Evolutionary conservation across 92 coral and sea anemone genomes (phyloP), one percentile per base, ranked within the genome.

Genomic region (Zoanthus gigantus): DNA sequence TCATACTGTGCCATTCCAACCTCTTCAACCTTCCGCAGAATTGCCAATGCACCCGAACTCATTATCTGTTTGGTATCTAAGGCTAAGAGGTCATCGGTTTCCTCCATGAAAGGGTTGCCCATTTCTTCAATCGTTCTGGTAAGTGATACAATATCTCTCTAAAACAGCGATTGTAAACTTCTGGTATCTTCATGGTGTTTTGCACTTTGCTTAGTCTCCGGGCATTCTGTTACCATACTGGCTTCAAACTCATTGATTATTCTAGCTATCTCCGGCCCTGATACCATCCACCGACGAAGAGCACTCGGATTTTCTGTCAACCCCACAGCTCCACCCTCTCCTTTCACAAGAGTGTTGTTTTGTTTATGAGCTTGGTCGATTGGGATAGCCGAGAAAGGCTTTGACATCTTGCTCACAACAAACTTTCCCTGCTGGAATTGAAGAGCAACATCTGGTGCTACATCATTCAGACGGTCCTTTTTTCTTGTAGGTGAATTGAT

Each of bases 1-100:
- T 67, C 77, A 57, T 44, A 92, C 86, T 90, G 92, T 56, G 88
- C 86, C 60, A 74, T 46, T 15, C 93, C 93, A 53, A 86, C 58
- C 56, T 53, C 63, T 72, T 87, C 88, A 5, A 90, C 77, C 29
- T 45, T 82, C n/a, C 85, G 56, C 11, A 94, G 84, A 14, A 86
- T 89, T 9, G 57, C 47, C 16, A 78, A 82, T 9, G 88, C 87
- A 2, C 60, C 69, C 47, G 77, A 72, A 72, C 52, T 34, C 48
- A 72, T 30, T 44, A 44, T 17, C 7, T 72, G 47, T 34, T 44
- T 32, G 50, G 46, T 72, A 16, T 72, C 50, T 6, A 72, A 42
- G 16, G 34, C 77, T 32, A 72, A 30, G 18, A 72, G 29, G 42
- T 30, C 74, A 13, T 28, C 74, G 28, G 37, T 69, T 34, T 69